phyloP scores from a whole-genome alignment of 2,797 vertebrate species.

The Eurystomus glaucurus region DNA sequence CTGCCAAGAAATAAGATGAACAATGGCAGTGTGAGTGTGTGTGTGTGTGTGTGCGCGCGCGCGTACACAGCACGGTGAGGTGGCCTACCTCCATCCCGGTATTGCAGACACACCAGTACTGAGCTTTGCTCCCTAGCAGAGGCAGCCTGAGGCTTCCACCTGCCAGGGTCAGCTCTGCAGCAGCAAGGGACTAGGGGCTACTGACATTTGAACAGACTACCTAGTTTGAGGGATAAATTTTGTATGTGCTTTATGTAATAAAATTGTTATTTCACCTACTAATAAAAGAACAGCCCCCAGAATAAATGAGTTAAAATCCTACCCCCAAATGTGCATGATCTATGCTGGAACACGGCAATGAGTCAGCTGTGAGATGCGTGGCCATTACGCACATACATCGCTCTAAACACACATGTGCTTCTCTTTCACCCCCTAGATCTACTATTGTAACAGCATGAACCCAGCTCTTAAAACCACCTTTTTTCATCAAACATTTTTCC shows the following conservation, averaged over 20 bases:
- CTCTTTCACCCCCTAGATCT: neutral
- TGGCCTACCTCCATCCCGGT: rapidly evolving
- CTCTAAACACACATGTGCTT: neutral
- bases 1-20: neutral
- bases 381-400: rapidly evolving
- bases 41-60: rapidly evolving
- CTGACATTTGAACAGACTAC: neutral
- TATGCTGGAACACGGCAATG: neutral
- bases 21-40: rapidly evolving
- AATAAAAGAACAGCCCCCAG: neutral
- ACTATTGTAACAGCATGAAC: neutral
- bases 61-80: rapidly evolving
- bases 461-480: neutral
- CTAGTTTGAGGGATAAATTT: neutral
- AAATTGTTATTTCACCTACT: neutral
- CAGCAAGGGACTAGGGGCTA: rapidly evolving
- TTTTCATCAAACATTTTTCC: neutral
- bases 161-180: neutral
- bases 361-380: rapidly evolving
- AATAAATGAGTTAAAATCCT: neutral
- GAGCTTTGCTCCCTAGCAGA: rapidly evolving
- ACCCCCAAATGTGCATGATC: neutral
- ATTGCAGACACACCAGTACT: rapidly evolving
- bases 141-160: rapidly evolving
- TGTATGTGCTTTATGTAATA: neutral